Evolutionary conservation across 1,140 invertebrate species (phyloP).

Genomic region (Anthonomus grandis): DNA sequence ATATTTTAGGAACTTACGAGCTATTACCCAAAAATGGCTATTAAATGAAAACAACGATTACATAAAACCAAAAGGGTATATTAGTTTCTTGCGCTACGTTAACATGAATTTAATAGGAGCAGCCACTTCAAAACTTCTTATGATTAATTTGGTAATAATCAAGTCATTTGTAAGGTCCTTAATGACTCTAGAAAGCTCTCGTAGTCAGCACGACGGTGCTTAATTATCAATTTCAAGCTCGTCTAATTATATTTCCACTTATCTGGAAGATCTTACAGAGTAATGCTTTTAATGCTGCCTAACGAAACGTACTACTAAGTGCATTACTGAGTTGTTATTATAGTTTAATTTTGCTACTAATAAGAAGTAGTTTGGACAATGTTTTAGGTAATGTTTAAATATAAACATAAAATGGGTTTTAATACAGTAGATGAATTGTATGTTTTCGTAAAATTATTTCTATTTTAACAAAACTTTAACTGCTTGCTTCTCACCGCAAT

Average conservation of each 20-base stretch:
- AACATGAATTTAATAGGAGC: not conserved
- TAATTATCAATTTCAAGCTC: slow-evolving; percentile 13
- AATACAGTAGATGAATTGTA: too few relatives aligned
- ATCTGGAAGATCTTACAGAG: slow-evolving; percentile 8
- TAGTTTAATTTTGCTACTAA: too few relatives aligned
- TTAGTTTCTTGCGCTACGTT: not conserved
- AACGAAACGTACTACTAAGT: not conserved
- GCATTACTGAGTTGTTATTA: too few relatives aligned
- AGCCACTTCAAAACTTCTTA: slow-evolving; percentile 2
- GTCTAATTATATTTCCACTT: slow-evolving; percentile 12
- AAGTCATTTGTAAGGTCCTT: slow-evolving; percentile 1
- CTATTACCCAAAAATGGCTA: too few relatives aligned
- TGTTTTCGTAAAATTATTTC: too few relatives aligned
- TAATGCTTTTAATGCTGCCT: slow-evolving; percentile 7
- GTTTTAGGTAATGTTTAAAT: not conserved
- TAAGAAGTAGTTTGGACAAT: too few relatives aligned
- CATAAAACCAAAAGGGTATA: too few relatives aligned
- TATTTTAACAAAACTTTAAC: too few relatives aligned
- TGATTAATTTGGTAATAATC: slow-evolving; percentile 10
- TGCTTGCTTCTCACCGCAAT: too few relatives aligned
- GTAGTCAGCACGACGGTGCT: slow-evolving; percentile 4
- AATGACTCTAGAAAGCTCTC: slow-evolving; percentile 10
- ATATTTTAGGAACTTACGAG: too few relatives aligned
- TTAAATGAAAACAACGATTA: too few relatives aligned
- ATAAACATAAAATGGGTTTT: too few relatives aligned